Evolutionary conservation across 2,797 vertebrate genomes (phyloP).

Genomic region (Chelonia mydas): DNA sequence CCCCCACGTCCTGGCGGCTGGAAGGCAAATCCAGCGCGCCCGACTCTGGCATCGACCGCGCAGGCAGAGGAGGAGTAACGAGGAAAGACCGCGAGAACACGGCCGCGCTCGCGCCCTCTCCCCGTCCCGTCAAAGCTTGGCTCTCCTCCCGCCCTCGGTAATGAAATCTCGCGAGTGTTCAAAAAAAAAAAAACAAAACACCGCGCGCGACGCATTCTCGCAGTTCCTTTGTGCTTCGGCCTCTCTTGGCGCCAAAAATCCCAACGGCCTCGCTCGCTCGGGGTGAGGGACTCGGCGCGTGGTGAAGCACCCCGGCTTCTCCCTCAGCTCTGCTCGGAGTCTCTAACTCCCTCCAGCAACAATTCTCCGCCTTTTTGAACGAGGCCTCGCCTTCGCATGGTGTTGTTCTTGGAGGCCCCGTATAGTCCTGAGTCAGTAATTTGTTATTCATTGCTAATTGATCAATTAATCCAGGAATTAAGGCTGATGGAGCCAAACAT

Average conservation of each 20-base stretch:
- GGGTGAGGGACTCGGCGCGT: too few relatives aligned
- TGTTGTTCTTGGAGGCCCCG: neutral
- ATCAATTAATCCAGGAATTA: too few relatives aligned
- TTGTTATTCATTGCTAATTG: too few relatives aligned
- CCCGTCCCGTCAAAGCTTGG: neutral
- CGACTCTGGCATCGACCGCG: neutral
- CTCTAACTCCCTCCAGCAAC: too few relatives aligned
- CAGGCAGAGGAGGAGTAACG: accelerated
- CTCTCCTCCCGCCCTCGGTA: neutral
- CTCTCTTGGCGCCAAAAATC: neutral
- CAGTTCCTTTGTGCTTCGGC: neutral
- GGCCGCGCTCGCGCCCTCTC: too few relatives aligned
- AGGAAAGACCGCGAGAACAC: neutral
- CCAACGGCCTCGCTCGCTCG: too few relatives aligned
- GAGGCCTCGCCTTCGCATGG: neutral
- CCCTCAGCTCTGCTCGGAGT: too few relatives aligned
- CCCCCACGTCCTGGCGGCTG: neutral
- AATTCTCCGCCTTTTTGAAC: too few relatives aligned
- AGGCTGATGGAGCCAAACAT: too few relatives aligned
- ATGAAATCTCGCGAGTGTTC: neutral
- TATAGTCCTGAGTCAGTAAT: too few relatives aligned
- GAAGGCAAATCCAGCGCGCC: neutral
- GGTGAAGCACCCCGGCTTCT: too few relatives aligned
- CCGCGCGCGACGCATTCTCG: neutral
- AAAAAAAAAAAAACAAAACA: too few relatives aligned